phyloP scores from a whole-genome alignment of 2,797 vertebrate genomes.

The Prionace glauca region DNA sequence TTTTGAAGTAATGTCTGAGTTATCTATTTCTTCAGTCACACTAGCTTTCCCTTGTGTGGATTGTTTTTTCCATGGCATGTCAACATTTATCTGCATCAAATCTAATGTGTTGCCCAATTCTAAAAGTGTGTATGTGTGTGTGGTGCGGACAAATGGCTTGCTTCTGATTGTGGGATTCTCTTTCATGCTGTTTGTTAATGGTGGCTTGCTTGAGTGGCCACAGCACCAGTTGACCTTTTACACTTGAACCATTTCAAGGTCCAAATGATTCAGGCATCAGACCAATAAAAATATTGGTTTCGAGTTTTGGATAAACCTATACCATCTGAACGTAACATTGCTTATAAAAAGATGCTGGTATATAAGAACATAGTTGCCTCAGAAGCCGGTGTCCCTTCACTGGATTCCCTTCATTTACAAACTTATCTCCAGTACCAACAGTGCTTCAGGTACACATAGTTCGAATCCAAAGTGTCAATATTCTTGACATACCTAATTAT shows the following conservation, averaged over 20 bases:
- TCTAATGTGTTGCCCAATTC: slow-evolving; percentile 10
- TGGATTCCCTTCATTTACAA: too few species aligned
- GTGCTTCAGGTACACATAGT: too few species aligned
- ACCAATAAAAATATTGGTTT: background rate
- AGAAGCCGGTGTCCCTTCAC: too few species aligned
- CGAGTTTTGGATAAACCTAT: background rate
- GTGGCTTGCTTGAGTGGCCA: background rate
- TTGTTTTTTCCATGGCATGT: slow-evolving; percentile 56
- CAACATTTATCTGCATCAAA: slow-evolving; percentile 24
- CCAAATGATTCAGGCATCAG: background rate
- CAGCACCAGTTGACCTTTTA: background rate
- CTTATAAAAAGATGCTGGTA: background rate
- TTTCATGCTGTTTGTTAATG: background rate
- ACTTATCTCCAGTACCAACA: too few species aligned
- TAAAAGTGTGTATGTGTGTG: background rate
- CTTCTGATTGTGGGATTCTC: background rate
- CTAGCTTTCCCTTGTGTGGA: slow-evolving; percentile 53
- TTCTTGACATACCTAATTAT: too few species aligned
- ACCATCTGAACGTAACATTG: background rate
- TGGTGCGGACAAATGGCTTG: background rate
- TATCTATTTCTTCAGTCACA: slow-evolving; percentile 49
- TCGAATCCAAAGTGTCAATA: too few species aligned
- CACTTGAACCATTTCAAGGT: background rate
- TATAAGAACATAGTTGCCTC: too few species aligned
- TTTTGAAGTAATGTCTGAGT: background rate